Percentiles rank a stretch among this genome's conserved stretches.
Conservation (phyloP, 2,888 invertebrate species). For the Drosophila macrospina region DNA sequence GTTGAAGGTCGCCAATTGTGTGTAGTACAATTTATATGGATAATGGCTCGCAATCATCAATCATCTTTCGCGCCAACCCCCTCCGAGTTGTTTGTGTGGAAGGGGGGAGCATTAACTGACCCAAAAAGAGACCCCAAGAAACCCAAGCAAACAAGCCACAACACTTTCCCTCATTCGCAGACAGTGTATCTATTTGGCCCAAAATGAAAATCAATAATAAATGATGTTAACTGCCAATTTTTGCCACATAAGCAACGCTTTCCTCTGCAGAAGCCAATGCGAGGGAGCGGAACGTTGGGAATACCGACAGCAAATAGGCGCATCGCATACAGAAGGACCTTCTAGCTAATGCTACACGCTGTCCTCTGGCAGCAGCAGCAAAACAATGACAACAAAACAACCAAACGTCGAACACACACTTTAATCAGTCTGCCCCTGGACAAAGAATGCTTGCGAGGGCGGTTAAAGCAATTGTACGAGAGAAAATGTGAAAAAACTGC, state of each 20-base stretch:
- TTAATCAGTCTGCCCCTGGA: slow-evolving; percentile 61
- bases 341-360: slow-evolving; percentile 35
- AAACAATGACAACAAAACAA: slow-evolving; percentile 34
- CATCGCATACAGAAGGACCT: slow-evolving; percentile 62
- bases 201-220: slow-evolving; percentile 74
- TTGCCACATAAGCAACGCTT: slow-evolving; percentile 62
- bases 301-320: slow-evolving; percentile 41
- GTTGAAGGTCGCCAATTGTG: slow-evolving; percentile 60
- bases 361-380: slow-evolving; percentile 24
- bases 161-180: slow-evolving; percentile 4
- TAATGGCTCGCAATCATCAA: slow-evolving; percentile 61
- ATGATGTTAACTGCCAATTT: slow-evolving; percentile 78
- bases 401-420: slow-evolving; percentile 44
- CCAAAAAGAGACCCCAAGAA: slow-evolving; percentile 51
- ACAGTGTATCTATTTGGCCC: slow-evolving; percentile 25
- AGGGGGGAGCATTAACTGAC: slow-evolving; percentile 55
- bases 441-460: slow-evolving; percentile 49
- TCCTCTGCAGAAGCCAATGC: slow-evolving; percentile 4
- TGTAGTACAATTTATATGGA: slow-evolving; percentile 37
- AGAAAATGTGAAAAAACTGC: background rate
- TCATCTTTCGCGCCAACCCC: slow-evolving; percentile 60
- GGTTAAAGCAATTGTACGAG: background rate
- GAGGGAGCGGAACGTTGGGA: background rate
- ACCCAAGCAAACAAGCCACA: slow-evolving; percentile 30
- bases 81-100: background rate